These are phyloP conservation scores for Trichonephila inaurata DNA, from an alignment of 1,140 invertebrate species.

Conservation along the genomic window DNA sequence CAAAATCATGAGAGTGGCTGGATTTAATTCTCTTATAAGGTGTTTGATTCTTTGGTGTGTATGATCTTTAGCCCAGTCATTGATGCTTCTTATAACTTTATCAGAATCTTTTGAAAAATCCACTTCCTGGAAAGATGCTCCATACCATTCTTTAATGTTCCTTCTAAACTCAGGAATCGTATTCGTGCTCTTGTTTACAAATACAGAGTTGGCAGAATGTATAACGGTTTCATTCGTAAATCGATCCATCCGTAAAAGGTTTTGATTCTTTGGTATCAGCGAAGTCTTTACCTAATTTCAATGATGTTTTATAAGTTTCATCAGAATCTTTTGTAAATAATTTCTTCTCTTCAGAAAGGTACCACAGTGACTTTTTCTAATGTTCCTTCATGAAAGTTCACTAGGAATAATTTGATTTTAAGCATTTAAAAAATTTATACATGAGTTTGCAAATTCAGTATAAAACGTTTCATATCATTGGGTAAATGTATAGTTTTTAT, in stretches of 20 bases:
- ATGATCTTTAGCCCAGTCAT: constrained; percentile 76
- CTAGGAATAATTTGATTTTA: no score
- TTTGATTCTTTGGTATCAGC: no score
- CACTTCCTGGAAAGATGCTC: neutral
- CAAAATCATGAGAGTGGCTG: constrained; percentile 77
- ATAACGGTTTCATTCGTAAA: neutral
- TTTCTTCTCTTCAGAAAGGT: no score
- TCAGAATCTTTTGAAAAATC: constrained; percentile 65
- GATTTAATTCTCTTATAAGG: constrained; percentile 77
- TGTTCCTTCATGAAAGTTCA: no score
- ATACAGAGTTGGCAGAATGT: neutral
- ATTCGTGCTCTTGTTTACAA: neutral
- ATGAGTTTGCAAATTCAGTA: no score
- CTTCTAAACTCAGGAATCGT: neutral
- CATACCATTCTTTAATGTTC: neutral
- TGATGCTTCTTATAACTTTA: constrained; percentile 57
- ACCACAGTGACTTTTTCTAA: no score
- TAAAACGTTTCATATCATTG: no score
- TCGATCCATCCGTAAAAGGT: neutral
- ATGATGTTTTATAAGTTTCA: no score
- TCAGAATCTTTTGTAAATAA: no score
- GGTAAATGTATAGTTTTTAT: no score
- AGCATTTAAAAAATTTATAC: no score
- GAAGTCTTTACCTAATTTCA: no score
- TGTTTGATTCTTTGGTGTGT: constrained; percentile 78